Evolutionary conservation across 2,113 vertebrate genomes (phyloP), one percentile per base, ranked within the genome.

Genomic region (Bubo bubo): DNA sequence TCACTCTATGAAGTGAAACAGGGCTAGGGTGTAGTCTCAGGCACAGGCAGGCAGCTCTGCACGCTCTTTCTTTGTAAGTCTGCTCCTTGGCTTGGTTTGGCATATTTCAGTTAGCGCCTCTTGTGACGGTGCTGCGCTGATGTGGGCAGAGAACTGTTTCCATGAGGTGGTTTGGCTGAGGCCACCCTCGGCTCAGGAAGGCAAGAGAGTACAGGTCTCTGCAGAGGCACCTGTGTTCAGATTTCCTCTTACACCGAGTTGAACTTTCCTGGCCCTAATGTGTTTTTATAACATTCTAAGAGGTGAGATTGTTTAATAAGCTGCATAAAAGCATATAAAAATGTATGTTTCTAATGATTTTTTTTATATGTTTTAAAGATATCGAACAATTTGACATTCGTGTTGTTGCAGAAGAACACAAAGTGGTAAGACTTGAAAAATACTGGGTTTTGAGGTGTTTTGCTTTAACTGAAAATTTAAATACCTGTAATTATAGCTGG

Each of bases 351-450:
- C 4, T 68, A 77, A 77, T 77, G 14, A 15, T 81, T 82, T 72
- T 94, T 41, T 81, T 34, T 6, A 23, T 60, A 1, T 81, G 8
- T 96, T 92, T 97, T 98, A 56, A 97, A 99, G 99, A 99, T 98
- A 98, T 99, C 89, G 99, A 99, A 85, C 98, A 98, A 55, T 98
- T 98, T 97, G 98, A 98, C 63, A 98, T 99, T 88, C 95, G 41
- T 43, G 97, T 99, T 91, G 96, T 94, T 45, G 97, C 85, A 83
- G 98, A 99, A 96, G 99, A 98, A 60, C 98, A 99, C 52, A 98
- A 96, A 98, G 98, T 99, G 98, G 99, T 99, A 98, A 98, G 98
- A 73, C 62, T 68, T 86, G 64, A 76, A 94, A 98, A 98, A 98
- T 60, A 58, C 70, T 80, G 49, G 19, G 9, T 0, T 94, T 79